Evolutionary conservation across 2,113 vertebrate genomes (phyloP).

Genomic region (Cervus canadensis): DNA sequence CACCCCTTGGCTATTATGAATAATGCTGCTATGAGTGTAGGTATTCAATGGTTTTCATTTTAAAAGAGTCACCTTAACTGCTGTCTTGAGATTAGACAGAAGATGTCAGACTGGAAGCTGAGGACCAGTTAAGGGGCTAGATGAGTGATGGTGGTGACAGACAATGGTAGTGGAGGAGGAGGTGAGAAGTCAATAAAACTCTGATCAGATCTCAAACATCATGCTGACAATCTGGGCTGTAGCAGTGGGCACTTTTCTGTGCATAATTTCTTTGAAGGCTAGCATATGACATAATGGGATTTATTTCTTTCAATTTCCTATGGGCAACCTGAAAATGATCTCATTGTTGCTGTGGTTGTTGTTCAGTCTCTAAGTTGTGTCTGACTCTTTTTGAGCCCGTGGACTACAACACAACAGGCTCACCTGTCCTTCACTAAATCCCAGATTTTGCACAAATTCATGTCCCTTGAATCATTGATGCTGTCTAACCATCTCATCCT

Average conservation of each 20-base stretch:
- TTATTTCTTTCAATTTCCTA: neutral
- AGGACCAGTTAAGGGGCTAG: neutral
- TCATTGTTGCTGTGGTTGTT: neutral
- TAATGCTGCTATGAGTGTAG: neutral
- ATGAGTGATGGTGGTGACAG: neutral
- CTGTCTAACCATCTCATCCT: neutral
- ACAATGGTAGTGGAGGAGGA: neutral
- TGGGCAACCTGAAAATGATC: neutral
- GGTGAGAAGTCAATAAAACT: neutral
- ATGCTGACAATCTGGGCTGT: neutral
- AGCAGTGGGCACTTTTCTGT: neutral
- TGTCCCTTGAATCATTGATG: neutral
- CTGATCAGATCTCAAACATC: neutral
- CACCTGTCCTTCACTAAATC: neutral
- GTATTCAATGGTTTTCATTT: neutral
- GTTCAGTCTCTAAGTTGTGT: neutral
- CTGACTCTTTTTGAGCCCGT: neutral
- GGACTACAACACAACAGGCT: neutral
- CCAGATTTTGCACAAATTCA: neutral
- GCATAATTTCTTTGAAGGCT: neutral
- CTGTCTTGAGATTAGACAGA: neutral
- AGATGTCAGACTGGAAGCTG: neutral
- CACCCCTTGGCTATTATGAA: neutral
- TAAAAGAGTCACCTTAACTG: neutral
- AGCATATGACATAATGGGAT: neutral